Percentiles rank a stretch among this genome's conserved stretches.
Evolutionary conservation across 1,140 invertebrate species (phyloP).

Genomic region (Subanguina moxae): DNA sequence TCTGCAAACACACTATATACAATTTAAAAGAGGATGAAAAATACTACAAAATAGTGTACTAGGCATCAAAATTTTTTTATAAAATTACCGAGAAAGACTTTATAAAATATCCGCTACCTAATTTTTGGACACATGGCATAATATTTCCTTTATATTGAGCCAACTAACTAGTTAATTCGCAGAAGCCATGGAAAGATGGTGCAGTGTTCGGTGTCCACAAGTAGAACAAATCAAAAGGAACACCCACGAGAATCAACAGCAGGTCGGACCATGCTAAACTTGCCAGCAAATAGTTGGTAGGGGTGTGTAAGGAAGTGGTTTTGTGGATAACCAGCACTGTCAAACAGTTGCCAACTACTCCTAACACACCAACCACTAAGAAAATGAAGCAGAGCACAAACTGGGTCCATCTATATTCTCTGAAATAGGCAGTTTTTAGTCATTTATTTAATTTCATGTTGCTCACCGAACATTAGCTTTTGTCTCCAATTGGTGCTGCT

Average conservation of each 20-base stretch:
- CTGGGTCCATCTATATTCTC: background rate
- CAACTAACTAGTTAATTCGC: constrained; percentile 46
- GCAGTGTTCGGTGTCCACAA: constrained; percentile 26
- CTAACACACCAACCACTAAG: constrained; percentile 75
- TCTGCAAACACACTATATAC: too few species aligned
- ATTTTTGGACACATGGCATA: too few species aligned
- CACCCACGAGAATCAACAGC: constrained; percentile 69
- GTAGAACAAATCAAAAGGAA: constrained; percentile 61
- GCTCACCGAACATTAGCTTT: background rate
- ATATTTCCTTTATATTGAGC: too few species aligned
- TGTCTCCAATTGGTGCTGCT: background rate
- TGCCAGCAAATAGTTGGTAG: constrained; percentile 84
- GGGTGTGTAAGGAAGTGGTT: constrained; percentile 84
- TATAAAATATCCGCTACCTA: too few species aligned
- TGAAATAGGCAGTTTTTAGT: too few species aligned
- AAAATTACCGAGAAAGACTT: too few species aligned
- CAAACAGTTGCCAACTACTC: constrained; percentile 79
- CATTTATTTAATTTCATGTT: background rate
- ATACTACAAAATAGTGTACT: too few species aligned
- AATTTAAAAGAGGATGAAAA: too few species aligned
- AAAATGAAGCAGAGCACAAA: constrained; percentile 68
- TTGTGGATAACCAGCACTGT: constrained; percentile 83
- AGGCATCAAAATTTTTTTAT: too few species aligned
- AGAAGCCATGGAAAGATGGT: constrained; percentile 36
- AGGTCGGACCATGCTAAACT: constrained; percentile 85